Base-by-base conservation (phyloP, 2,113 vertebrate species). In the Astur gentilis region DNA sequence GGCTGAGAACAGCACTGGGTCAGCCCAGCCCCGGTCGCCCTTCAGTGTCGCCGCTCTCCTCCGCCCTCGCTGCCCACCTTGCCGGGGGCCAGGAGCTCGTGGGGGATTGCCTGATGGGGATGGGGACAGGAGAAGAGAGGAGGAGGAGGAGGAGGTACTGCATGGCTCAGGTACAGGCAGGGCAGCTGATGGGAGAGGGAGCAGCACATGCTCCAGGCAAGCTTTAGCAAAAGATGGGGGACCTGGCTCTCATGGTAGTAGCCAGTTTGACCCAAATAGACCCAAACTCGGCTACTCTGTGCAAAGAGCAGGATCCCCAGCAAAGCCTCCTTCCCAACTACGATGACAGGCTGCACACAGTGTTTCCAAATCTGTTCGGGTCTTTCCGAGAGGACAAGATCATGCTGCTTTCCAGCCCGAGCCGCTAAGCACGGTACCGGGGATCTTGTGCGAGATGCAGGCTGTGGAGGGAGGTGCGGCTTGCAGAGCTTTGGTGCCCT, bases 1-100 rank as follows among this genome's bases (percentile, higher is more conserved):
- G 8, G 31, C 38, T 9, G 17, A 81, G 47, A 40, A 32, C 50
- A 50, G 50, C 5, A 2, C 17, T 0, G 0, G 13, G 40, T 61
- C 66, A 83, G 58, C 20, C 22, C 25, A 79, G 7, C 50, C 13
- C 36, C 3, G 3, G 9, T 27, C 0, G 0, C 2, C 1, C 3
- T 49, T 32, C 3, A 1, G 25, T 54, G 42, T 25, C 16, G n/a
- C 18, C 27, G n/a, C 6, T 34, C 20, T 73, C 45, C 38, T 82
- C 38, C 58, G 42, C 16, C 34, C 81, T 65, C 0, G 2, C 11
- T 4, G 3, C 38, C 38, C 2, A 1, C 44, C 45, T 65, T 70
- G 55, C 34, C 21, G 34, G 44, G 36, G 34, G 23, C 17, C 12
- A 49, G 45, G 58, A 62, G 26, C 6, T n/a, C 0, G 0, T 34